Evolutionary conservation across 2,113 vertebrate species (phyloP).

Genomic region (Acrocephalus kingi): DNA sequence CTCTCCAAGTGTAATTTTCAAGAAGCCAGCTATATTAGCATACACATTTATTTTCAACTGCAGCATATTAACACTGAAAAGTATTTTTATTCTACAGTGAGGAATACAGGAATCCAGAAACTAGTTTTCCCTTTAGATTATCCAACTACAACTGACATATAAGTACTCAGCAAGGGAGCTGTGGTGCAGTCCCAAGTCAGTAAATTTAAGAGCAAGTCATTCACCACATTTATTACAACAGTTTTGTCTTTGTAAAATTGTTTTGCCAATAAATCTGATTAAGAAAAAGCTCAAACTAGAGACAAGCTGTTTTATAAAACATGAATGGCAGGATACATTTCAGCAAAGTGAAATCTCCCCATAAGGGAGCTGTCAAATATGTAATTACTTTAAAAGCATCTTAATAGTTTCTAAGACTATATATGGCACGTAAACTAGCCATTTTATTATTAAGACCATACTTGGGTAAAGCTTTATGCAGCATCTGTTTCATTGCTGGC

Average conservation of each 20-base stretch:
- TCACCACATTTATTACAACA: not conserved
- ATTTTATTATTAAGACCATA: not conserved
- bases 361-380: not conserved
- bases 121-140: not conserved
- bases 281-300: not conserved
- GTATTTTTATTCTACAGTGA: not conserved
- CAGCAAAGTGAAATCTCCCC: not conserved
- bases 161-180: not conserved
- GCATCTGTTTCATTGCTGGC: not conserved
- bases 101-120: not conserved
- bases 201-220: not conserved
- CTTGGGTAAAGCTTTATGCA: not conserved
- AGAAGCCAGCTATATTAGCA: not conserved
- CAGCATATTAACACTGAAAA: not conserved
- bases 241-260: not conserved
- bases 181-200: not conserved
- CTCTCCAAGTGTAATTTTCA: not conserved
- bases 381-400: not conserved
- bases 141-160: not conserved
- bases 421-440: not conserved
- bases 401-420: not conserved
- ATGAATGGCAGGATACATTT: not conserved
- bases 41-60: not conserved
- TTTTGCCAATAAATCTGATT: not conserved
- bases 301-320: not conserved